Percentiles rank a stretch among this genome's conserved stretches.
phyloP scores from a whole-genome alignment of 2,113 vertebrate species.

The Lethenteron camtschaticum region DNA sequence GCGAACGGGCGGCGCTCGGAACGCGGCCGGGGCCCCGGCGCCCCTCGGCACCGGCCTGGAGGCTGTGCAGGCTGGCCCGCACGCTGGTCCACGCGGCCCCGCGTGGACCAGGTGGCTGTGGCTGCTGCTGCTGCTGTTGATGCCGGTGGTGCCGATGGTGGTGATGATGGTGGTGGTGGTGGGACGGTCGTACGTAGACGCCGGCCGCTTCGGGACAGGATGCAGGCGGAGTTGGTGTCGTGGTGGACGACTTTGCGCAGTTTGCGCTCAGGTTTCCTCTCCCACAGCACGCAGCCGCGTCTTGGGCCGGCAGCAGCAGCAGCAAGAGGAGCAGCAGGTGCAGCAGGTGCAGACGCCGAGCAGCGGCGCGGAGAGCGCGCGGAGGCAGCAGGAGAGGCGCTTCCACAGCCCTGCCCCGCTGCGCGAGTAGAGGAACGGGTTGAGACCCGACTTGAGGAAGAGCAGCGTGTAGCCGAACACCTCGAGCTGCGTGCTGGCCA shows the following conservation, averaged over 20 bases:
- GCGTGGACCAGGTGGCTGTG: not conserved
- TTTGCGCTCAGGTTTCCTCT: constrained; percentile 17
- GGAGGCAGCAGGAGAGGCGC: constrained; percentile 26
- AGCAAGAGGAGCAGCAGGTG: constrained; percentile 44
- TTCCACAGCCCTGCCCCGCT: constrained; percentile 67
- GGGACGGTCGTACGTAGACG: not conserved
- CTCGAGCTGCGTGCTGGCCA: constrained; percentile 50
- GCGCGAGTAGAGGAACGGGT: constrained; percentile 87
- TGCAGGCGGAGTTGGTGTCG: constrained; percentile 47
- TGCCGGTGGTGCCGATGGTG: not conserved
- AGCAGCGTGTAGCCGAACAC: constrained; percentile 77
- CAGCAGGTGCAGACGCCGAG: constrained; percentile 38
- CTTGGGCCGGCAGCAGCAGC: constrained; percentile 59
- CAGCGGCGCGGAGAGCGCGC: constrained; percentile 9
- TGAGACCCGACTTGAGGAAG: constrained; percentile 79
- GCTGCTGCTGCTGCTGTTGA: not conserved
- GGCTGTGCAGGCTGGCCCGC: constrained; percentile 48
- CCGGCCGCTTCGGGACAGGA: constrained; percentile 61
- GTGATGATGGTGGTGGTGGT: not conserved
- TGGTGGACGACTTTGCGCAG: constrained; percentile 7
- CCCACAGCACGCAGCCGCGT: constrained; percentile 59
- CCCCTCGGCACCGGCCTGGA: too few species aligned
- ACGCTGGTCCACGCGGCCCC: constrained; percentile 50
- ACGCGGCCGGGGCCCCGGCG: not conserved
- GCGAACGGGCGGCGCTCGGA: constrained; percentile 12